phyloP scores from a whole-genome alignment of 2,888 invertebrate species.

The Didymodactylos carnosus region DNA sequence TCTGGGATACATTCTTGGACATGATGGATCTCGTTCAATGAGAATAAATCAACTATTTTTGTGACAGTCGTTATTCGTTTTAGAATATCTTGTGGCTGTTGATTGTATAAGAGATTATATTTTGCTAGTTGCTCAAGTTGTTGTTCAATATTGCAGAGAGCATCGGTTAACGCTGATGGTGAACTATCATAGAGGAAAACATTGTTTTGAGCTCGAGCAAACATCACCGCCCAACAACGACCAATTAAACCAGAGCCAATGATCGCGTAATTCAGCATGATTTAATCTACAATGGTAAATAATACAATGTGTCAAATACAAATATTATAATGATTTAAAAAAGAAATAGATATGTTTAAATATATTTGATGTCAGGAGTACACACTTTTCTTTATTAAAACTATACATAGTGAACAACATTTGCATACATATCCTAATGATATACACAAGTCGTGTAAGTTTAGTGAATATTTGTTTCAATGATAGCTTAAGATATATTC shows the following conservation, averaged over 20 bases:
- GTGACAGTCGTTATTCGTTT: background rate
- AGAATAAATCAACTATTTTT: background rate
- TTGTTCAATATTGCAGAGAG: constrained; percentile 48
- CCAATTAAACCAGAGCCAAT: constrained; percentile 67
- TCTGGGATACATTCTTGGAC: constrained; percentile 75
- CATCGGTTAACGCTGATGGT: constrained; percentile 20
- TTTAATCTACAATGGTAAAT: too few species aligned
- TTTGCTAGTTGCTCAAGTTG: constrained; percentile 37
- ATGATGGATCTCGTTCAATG: background rate
- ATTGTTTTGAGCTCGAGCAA: constrained; percentile 66
- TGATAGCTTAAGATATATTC: too few species aligned
- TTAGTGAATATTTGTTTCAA: too few species aligned
- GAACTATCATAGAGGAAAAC: constrained; percentile 57
- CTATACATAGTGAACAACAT: background rate
- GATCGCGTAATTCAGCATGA: background rate
- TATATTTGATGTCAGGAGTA: background rate
- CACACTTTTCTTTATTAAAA: background rate
- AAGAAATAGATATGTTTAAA: too few species aligned
- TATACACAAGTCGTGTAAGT: too few species aligned
- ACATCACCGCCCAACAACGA: constrained; percentile 87
- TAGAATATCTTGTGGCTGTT: background rate
- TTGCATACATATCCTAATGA: too few species aligned
- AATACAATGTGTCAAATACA: background rate
- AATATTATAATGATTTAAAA: too few species aligned
- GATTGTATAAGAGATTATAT: constrained; percentile 45